phyloP scores from a whole-genome alignment of 2,888 invertebrate genomes.

The Rhagonycha fulva region DNA sequence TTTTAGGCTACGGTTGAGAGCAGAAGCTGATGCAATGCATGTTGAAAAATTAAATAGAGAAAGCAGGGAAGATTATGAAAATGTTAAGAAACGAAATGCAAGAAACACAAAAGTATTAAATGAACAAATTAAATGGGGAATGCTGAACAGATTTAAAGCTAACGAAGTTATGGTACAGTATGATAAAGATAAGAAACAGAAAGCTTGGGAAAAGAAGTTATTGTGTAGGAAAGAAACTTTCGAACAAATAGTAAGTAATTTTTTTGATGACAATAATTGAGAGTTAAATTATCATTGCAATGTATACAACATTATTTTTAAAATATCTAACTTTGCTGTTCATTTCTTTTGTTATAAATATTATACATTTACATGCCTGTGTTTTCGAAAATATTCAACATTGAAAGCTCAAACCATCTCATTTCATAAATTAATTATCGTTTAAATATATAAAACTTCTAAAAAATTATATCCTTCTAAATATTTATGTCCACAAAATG shows the following conservation, averaged over 20 bases:
- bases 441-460: too few species aligned
- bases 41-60: conserved; percentile 43
- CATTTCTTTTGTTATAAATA: too few species aligned
- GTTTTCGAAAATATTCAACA: too few species aligned
- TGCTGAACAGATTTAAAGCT: conserved; percentile 63
- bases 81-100: conserved; percentile 47
- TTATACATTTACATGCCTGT: too few species aligned
- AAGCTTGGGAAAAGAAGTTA: conserved; percentile 53
- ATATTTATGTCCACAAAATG: too few species aligned
- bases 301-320: too few species aligned
- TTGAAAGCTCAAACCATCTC: too few species aligned
- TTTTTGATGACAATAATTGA: too few species aligned
- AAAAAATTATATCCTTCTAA: too few species aligned
- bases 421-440: too few species aligned
- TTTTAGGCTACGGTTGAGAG: conserved; percentile 52
- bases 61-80: conserved; percentile 39
- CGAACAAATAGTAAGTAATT: conserved; percentile 54
- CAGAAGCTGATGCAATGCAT: conserved; percentile 43
- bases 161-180: conserved; percentile 57
- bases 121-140: conserved; percentile 59
- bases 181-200: conserved; percentile 51
- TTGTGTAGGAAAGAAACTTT: conserved; percentile 57
- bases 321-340: too few species aligned
- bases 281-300: too few species aligned
- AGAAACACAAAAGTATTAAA: conserved; percentile 52